Evolutionary conservation across 2,113 vertebrate genomes (phyloP).

Genomic region (Rhynchomys soricoides): DNA sequence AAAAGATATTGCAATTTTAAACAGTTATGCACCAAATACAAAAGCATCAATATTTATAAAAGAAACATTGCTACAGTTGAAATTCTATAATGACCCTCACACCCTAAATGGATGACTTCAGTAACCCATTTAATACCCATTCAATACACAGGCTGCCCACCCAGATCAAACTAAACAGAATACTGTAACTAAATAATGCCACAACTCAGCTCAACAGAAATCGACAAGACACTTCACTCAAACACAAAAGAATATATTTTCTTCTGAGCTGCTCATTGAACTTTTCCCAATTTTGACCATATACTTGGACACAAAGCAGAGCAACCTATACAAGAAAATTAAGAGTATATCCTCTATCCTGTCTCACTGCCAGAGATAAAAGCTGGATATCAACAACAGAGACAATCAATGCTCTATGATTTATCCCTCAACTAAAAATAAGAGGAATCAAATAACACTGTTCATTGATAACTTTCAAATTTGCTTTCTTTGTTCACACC

Average conservation of each 20-base stretch:
- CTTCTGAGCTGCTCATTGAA: not conserved
- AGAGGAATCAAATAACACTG: too few relatives aligned
- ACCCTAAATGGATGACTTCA: not conserved
- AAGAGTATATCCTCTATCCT: not conserved
- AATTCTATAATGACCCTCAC: not conserved
- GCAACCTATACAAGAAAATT: not conserved
- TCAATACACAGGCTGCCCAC: not conserved
- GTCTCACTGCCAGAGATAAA: not conserved
- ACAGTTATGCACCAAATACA: not conserved
- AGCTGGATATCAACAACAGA: not conserved
- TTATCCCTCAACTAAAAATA: not conserved
- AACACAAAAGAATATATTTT: not conserved
- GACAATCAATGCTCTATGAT: not conserved
- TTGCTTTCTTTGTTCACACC: conserved; percentile 49
- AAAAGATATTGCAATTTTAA: not conserved
- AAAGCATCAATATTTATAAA: not conserved
- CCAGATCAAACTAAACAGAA: not conserved
- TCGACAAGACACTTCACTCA: not conserved
- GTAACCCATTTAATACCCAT: not conserved
- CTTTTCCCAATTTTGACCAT: not conserved
- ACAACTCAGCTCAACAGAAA: not conserved
- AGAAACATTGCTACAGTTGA: not conserved
- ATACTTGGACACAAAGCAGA: not conserved
- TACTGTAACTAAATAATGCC: not conserved
- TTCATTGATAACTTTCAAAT: too few relatives aligned